Percentiles rank a stretch among this genome's conserved stretches.
phyloP scores from a whole-genome alignment of 1,140 invertebrate genomes.

The Megalopta genalis region DNA sequence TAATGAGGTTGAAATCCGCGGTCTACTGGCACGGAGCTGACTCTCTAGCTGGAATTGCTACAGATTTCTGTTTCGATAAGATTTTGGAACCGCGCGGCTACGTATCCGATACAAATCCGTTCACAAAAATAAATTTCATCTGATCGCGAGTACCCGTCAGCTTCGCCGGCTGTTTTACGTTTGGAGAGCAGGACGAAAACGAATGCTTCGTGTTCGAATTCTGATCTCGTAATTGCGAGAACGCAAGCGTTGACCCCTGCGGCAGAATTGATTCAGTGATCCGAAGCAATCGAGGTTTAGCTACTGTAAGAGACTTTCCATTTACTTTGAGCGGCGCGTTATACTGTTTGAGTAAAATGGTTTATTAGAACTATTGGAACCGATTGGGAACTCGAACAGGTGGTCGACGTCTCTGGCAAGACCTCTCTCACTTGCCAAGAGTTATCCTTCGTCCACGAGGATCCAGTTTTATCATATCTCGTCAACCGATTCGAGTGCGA shows the following conservation, averaged over 20 bases:
- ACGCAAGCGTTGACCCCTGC: too few species aligned
- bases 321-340: background rate
- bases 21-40: too few species aligned
- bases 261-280: background rate
- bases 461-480: background rate
- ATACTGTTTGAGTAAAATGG: background rate
- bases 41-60: too few species aligned
- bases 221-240: too few species aligned
- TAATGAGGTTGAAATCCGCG: too few species aligned
- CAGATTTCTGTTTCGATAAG: too few species aligned
- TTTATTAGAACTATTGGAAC: background rate
- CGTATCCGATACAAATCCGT: background rate
- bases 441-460: background rate
- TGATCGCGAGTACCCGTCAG: background rate
- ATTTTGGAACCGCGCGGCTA: too few species aligned
- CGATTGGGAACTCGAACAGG: background rate
- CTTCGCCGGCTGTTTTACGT: too few species aligned
- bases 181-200: too few species aligned
- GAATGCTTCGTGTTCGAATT: too few species aligned
- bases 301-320: background rate
- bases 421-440: background rate
- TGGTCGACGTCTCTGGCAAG: background rate
- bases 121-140: conserved; percentile 1
- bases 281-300: background rate
- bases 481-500: background rate